Evolutionary conservation across 1,140 invertebrate species (phyloP).

Genomic region (Radopholus similis): DNA sequence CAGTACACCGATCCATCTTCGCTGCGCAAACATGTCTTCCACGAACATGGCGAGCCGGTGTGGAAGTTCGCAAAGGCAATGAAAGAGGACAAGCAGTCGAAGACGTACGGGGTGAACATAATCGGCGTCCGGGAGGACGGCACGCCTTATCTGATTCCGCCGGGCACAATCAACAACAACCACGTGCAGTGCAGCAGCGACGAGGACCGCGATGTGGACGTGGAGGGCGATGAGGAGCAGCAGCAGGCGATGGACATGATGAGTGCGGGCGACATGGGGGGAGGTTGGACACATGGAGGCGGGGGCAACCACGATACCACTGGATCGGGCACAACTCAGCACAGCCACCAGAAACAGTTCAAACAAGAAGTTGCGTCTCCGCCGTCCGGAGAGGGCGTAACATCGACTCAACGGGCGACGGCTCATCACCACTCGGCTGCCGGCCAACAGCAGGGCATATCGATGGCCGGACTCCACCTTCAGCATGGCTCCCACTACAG

Average conservation of each 20-base stretch:
- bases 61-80: slow-evolving; percentile 14
- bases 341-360: no score
- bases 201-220: slow-evolving; percentile 17
- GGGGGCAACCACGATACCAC: no score
- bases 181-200: slow-evolving; percentile 3
- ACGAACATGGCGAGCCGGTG: slow-evolving; percentile 79
- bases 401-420: not conserved
- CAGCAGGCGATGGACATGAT: no score
- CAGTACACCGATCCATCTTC: slow-evolving; percentile 93
- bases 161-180: not conserved
- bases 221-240: not conserved
- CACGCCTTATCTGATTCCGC: not conserved
- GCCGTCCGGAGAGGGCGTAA: no score
- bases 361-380: no score
- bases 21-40: slow-evolving; percentile 91
- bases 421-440: no score
- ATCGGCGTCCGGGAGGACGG: slow-evolving; percentile 11
- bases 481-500: not conserved
- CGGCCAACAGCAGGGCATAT: not conserved
- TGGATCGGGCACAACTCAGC: no score
- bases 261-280: no score
- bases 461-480: not conserved
- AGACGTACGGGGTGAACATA: slow-evolving; percentile 6
- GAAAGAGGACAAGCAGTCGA: slow-evolving; percentile 9
- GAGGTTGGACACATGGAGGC: no score